Percentiles rank a stretch among this genome's conserved stretches.
Evolutionary conservation across 2,113 vertebrate species (phyloP).

Genomic region (Chaetorhynchus papuensis): DNA sequence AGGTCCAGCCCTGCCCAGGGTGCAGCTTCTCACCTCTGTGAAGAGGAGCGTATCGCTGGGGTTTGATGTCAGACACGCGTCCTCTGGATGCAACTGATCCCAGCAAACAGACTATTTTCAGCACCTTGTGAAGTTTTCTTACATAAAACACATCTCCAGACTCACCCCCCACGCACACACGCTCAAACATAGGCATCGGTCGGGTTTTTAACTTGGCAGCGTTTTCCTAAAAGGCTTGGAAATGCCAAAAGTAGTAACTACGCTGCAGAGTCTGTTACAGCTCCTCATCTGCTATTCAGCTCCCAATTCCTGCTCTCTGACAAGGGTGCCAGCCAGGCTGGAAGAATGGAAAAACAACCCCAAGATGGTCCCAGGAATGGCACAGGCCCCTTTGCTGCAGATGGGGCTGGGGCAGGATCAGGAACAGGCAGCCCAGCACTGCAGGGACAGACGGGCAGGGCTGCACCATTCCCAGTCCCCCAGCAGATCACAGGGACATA

Average conservation of each 20-base stretch:
- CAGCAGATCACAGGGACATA: fast-evolving
- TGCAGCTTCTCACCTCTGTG: background rate
- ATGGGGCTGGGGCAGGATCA: background rate
- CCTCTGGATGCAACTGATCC: background rate
- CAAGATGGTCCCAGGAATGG: background rate
- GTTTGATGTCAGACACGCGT: background rate
- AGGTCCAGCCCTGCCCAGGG: background rate
- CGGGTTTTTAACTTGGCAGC: background rate
- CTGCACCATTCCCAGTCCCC: background rate
- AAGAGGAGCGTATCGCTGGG: fast-evolving
- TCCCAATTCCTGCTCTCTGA: background rate
- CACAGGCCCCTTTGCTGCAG: background rate
- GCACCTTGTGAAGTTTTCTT: background rate
- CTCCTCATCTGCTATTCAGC: background rate
- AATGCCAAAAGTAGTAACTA: background rate
- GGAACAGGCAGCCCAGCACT: background rate
- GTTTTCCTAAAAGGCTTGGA: background rate
- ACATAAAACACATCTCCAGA: background rate
- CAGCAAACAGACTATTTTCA: background rate
- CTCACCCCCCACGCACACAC: background rate
- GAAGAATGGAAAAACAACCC: background rate
- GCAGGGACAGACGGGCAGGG: background rate
- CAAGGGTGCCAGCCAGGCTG: background rate
- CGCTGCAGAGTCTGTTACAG: background rate
- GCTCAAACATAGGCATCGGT: background rate